These are phyloP conservation scores for Oryzias melastigma DNA, from an alignment of 2,113 vertebrate species.

Conservation along the genomic window DNA sequence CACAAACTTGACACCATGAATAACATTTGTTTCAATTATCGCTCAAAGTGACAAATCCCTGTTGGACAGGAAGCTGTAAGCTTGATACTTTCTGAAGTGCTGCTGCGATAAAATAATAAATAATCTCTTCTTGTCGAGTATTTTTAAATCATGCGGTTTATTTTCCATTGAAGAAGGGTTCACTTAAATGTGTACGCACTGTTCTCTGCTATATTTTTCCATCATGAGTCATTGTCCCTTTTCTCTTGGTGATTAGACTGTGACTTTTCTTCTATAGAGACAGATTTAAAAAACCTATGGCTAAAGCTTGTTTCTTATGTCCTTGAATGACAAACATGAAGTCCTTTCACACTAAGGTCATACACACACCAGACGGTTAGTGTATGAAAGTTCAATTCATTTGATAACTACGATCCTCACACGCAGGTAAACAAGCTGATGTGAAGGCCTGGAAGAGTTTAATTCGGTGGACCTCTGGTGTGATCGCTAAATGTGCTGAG, in stretches of 20 bases:
- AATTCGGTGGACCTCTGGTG: no score
- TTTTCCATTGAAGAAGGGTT: constrained; percentile 49
- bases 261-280: no score
- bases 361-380: no score
- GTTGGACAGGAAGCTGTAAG: constrained; percentile 39
- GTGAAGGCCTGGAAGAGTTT: no score
- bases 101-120: constrained; percentile 34
- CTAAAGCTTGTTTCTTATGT: no score
- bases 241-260: not conserved
- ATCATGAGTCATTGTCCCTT: constrained; percentile 43
- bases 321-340: no score
- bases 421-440: no score
- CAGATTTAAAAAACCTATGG: no score
- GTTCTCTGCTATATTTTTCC: constrained; percentile 43
- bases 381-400: no score
- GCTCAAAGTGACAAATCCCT: constrained; percentile 26
- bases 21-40: constrained; percentile 31
- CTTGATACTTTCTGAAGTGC: constrained; percentile 26
- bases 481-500: no score
- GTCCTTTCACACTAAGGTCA: no score
- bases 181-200: constrained; percentile 8
- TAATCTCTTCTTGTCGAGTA: not conserved
- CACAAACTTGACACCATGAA: constrained; percentile 20
- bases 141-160: constrained; percentile 34
- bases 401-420: no score